A percentile compares a stretch with the other conserved stretches of the same genome.
Conservation (phyloP, 2,797 vertebrate species). For the Hafferia zeledoni region DNA sequence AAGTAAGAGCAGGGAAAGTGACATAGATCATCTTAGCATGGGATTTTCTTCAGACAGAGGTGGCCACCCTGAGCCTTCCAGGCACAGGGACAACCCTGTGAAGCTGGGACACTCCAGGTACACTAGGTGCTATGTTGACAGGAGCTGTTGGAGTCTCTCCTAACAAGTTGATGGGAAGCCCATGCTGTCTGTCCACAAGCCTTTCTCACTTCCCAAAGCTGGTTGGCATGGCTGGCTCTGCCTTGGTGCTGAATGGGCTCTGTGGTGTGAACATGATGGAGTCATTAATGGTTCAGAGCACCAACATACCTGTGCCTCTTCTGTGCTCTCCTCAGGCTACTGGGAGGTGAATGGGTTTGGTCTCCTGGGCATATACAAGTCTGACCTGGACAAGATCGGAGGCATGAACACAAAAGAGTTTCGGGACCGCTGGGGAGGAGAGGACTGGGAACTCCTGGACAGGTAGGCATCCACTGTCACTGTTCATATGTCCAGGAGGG, state of each 20-base stretch:
- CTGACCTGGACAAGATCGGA: slow-evolving; percentile 88
- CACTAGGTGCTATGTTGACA: background rate
- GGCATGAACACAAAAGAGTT: slow-evolving; percentile 97
- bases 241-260: background rate
- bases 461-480: slow-evolving; percentile 74
- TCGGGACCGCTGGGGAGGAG: slow-evolving; percentile 93
- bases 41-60: background rate
- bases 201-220: background rate
- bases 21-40: background rate
- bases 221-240: background rate
- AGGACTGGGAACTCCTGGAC: slow-evolving; percentile 98
- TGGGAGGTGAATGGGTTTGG: slow-evolving; percentile 98
- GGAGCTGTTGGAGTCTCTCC: background rate
- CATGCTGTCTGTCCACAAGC: background rate
- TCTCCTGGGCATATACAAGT: slow-evolving; percentile 95
- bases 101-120: background rate
- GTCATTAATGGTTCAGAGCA: background rate
- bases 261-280: background rate
- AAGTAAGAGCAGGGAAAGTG: background rate
- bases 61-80: background rate
- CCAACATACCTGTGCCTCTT: background rate
- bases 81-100: background rate
- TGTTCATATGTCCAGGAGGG: background rate
- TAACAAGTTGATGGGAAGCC: background rate
- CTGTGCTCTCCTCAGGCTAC: slow-evolving; percentile 79